These are phyloP conservation scores for Nematostella vectensis DNA, from an alignment of 92 coral and sea anemone species.

Conservation along the genomic window DNA sequence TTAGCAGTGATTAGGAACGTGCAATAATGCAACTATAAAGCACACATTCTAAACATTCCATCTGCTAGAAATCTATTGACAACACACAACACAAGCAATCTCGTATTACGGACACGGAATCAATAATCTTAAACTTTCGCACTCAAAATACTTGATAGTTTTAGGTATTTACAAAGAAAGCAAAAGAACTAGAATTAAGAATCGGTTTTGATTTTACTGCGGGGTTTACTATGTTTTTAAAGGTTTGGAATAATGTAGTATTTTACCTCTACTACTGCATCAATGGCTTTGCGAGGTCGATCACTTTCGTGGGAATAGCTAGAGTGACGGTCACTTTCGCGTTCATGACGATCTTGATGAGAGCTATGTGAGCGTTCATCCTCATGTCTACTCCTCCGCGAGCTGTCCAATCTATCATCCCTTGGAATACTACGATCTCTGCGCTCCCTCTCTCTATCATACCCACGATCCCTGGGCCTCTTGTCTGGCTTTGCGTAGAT, in stretches of 20 bases:
- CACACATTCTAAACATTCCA: conserved; percentile 8
- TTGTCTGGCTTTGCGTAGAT: conserved; percentile 20
- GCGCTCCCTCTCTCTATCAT: conserved; percentile 6
- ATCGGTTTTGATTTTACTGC: too few species aligned
- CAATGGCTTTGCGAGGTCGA: conserved; percentile 19
- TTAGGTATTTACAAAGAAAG: conserved; percentile 3
- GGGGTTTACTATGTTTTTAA: too few species aligned
- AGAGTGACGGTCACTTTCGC: conserved; percentile 3
- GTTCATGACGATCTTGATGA: background rate
- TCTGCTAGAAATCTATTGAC: conserved; percentile 9
- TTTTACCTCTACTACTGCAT: conserved; percentile 19
- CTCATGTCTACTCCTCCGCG: background rate
- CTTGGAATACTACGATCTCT: conserved; percentile 10
- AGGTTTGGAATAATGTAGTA: background rate
- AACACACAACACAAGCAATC: conserved; percentile 15
- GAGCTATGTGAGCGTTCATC: conserved; percentile 3
- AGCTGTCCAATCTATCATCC: background rate
- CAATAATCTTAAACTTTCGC: conserved; percentile 10
- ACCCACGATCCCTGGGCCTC: conserved; percentile 8
- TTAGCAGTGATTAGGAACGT: conserved; percentile 9
- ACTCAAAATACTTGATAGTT: conserved; percentile 1
- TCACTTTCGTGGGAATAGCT: conserved; percentile 1
- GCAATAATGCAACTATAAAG: background rate
- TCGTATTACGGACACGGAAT: conserved; percentile 26
- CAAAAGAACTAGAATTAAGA: background rate